Percentiles rank a stretch among this genome's conserved stretches.
Conservation (phyloP, 2,888 invertebrate genomes). For the Marasmarcha lunaedactyla region DNA sequence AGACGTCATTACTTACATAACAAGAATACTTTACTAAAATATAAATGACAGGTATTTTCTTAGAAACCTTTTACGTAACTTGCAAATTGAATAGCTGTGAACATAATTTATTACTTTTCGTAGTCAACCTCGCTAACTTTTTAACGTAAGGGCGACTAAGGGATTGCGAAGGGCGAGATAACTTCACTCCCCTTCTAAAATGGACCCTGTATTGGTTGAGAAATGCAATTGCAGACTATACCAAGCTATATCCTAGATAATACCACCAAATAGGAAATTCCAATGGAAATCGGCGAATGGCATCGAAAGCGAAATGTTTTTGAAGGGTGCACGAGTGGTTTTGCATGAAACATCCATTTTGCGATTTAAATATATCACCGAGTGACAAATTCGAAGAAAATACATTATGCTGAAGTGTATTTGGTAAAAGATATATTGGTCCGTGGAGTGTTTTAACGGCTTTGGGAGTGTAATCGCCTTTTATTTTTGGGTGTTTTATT, state of each 20-base stretch:
- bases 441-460: background rate
- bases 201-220: background rate
- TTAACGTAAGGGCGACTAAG: slow-evolving; percentile 15
- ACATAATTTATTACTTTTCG: slow-evolving; percentile 37
- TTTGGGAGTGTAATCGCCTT: background rate
- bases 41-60: background rate
- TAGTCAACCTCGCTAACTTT: slow-evolving; percentile 48
- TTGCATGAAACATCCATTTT: slow-evolving; percentile 1
- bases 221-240: slow-evolving; percentile 1
- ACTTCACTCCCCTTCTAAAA: background rate
- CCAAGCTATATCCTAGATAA: background rate
- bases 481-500: no score
- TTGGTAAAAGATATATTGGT: background rate
- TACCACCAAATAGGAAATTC: slow-evolving; percentile 28
- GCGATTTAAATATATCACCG: background rate
- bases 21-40: no score
- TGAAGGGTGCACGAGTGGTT: background rate
- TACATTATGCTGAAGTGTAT: background rate
- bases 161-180: background rate
- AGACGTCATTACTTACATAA: no score
- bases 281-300: slow-evolving; percentile 34
- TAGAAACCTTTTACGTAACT: background rate
- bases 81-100: background rate
- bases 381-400: slow-evolving; percentile 1
- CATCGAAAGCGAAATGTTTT: slow-evolving; percentile 29